These are phyloP conservation scores for Carlito syrichta DNA, from an alignment of 2,113 vertebrate genomes.

Conservation along the genomic window DNA sequence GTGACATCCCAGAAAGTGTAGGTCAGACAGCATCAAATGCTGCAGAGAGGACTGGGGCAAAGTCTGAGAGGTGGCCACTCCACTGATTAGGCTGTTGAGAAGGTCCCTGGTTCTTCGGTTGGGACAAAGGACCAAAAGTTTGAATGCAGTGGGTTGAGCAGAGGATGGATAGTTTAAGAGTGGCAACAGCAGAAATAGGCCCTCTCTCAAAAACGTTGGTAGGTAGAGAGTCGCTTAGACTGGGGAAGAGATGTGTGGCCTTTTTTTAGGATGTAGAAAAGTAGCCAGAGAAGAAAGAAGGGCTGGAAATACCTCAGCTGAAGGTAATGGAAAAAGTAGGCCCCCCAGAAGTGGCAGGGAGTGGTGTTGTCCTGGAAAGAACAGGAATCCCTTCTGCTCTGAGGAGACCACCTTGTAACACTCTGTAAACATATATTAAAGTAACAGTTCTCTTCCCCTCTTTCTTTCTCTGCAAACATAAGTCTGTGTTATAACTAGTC, in stretches of 20 bases:
- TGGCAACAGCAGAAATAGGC: neutral
- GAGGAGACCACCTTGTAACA: neutral
- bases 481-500: neutral
- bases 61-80: neutral
- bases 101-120: neutral
- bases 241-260: neutral
- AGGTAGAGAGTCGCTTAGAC: neutral
- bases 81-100: neutral
- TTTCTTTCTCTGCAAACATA: neutral
- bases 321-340: neutral
- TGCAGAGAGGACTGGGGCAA: neutral
- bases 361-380: no score
- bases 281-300: neutral
- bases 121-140: neutral
- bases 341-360: neutral
- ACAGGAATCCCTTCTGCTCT: neutral
- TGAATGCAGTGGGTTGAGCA: neutral
- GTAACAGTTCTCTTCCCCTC: neutral
- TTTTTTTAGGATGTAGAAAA: neutral
- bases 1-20: neutral
- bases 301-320: neutral
- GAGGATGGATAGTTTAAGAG: neutral
- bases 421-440: neutral
- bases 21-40: neutral
- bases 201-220: neutral